Base-by-base conservation (phyloP, 2,888 invertebrate genomes). In the Myopa testacea region DNA sequence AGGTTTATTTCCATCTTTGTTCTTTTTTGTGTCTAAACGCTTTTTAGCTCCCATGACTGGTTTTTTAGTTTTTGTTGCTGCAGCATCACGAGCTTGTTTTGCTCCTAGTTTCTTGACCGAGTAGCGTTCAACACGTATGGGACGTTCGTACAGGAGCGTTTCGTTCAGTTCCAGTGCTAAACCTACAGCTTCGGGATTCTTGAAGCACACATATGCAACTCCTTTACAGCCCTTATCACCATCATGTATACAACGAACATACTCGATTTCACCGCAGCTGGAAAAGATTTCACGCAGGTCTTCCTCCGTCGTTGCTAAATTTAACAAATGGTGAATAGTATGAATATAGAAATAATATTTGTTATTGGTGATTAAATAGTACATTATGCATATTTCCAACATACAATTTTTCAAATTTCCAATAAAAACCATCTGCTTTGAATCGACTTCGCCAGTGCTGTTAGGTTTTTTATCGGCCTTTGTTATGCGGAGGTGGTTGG, bases 381-480 rank as follows among this genome's bases (percentile, higher is more conserved):
- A 26, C 14, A 19, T 26, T 45, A 55, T 58, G 50, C 4, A 55
- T 50, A 14, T 12, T 14, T 67, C 0, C 0, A 19, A 62, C 40
- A 81, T 87, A 89, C 89, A 83, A 74, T 86, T 88, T 81, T 87
- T 89, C 0, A 90, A 83, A 82, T 88, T 90, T 26, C 90, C 90
- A 37, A 90, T 86, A 63, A 89, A 88, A 45, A 90, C 70, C 0
- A 85, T 86, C 34, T 85, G 84, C 76, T 88, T 89, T 2, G 81
- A 75, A 75, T 87, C 86, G 14, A 73, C 78, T 4, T 79, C 76
- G 4, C 78, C 69, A 1, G 14, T 69, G 8, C 60, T 78, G 12
- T 80, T 68, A 16, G 82, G 80, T 0, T 77, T 74, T 65, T 80
- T 63, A 14, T 78, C 71, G 0, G 87, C 81, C 2, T 81, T 80